phyloP scores from a whole-genome alignment of 2,113 vertebrate genomes.

The Dipodomys ordii region DNA sequence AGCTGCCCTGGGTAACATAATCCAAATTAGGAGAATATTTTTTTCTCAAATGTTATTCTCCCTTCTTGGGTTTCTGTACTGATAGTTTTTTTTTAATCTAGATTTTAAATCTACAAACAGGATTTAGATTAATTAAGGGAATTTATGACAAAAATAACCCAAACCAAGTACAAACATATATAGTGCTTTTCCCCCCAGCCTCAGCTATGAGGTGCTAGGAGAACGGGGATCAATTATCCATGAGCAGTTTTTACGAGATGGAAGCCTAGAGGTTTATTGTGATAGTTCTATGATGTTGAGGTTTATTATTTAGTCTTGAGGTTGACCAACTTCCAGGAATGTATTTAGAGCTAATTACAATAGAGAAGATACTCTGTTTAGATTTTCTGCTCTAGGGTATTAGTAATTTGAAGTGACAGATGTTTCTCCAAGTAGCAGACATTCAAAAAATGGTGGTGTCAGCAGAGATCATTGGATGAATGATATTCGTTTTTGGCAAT shows the following conservation, averaged over 20 bases:
- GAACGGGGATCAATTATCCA: not conserved
- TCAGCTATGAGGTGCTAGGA: not conserved
- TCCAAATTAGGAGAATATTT: conserved; percentile 50
- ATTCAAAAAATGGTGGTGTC: not conserved
- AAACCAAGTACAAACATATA: not conserved
- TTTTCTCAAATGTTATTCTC: conserved; percentile 26
- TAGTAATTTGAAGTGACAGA: not conserved
- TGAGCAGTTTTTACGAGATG: not conserved
- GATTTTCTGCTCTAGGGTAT: not conserved
- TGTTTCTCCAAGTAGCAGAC: not conserved
- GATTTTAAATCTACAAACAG: not conserved
- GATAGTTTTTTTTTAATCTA: not conserved
- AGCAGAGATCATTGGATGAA: not conserved
- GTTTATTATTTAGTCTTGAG: conserved; percentile 3
- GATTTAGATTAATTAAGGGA: conserved; percentile 18
- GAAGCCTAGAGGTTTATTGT: not conserved
- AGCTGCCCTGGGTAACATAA: conserved; percentile 42
- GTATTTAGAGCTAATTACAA: not conserved
- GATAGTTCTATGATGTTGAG: conserved; percentile 9
- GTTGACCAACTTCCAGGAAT: conserved; percentile 12
- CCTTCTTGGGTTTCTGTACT: conserved; percentile 21
- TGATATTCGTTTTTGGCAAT: not conserved
- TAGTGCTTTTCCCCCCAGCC: not conserved
- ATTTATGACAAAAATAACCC: conserved; percentile 37
- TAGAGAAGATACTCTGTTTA: not conserved